Base-by-base conservation (phyloP, 2,888 invertebrate genomes). In the Calameuta idolon region DNA sequence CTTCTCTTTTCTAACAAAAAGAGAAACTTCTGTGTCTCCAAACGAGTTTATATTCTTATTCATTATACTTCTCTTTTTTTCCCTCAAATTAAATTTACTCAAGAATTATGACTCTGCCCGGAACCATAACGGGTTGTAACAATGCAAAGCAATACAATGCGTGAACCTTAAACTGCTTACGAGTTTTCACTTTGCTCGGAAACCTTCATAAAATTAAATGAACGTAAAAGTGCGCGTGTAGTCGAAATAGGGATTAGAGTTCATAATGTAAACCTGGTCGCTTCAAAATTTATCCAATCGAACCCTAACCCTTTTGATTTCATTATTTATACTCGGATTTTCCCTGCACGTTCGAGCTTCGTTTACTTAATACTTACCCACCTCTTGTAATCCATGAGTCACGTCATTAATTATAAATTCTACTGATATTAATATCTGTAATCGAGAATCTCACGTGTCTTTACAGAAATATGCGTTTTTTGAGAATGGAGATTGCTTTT, bases 361-460 rank as follows among this genome's bases (percentile, higher is more conserved):
- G 5, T 23, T 55, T 55, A 23, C 55, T 15, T 31, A 31, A 55
- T 76, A 79, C 74, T 79, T 76, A 79, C 78, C 79, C 79, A 79
- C 40, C 37, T 78, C 69, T 78, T 78, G 76, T 69, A 73, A 69
- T 79, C 79, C 79, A 79, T 79, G 69, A 73, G 75, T 75, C 55
- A 77, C 69, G 40, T 31, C 71, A 71, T 55, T 23, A 55, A 23
- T 23, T 23, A 55, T 23, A 55, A 23, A 55, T 55, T 55, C 23
- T 55, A 55, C 55, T 55, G 55, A 55, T 55, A 55, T 55, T 55
- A 55, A 55, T 55, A 23, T 40, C 40, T 55, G 55, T 55, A 55
- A 9, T 55, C 0, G 23, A 55, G 55, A 55, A 55, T 55, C 55
- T 23, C 55, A 55, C 1, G 55, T 23, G 55, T 55, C 55, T 55